Evolutionary conservation across 1,140 invertebrate species (phyloP), one percentile per base, ranked within the genome.

Genomic region (Onthophagus taurus): DNA sequence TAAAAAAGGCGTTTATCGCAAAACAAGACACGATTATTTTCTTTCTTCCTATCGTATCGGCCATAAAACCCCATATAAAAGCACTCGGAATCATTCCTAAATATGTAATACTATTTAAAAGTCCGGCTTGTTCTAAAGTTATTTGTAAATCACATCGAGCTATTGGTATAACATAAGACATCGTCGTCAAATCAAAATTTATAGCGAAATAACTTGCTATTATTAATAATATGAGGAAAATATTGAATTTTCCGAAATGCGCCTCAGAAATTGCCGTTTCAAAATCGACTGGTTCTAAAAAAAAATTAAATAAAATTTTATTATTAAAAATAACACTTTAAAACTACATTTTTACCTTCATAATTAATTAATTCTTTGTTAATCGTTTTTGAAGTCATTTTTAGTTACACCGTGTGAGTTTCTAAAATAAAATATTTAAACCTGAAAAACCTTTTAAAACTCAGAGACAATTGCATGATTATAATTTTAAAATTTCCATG

Each of bases 41-140:
- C 42, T 72, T 72, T 9, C 87, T 72, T 1, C 88, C 88, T 18
- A 79, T 66, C 0, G 78, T 77, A 57, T 92, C 88, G 0, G 83
- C 81, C 6, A 89, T 54, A 45, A 81, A 85, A 2, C 87, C 87
- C 85, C 86, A 90, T 12, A 87, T 53, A 54, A 85, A 75, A 0
- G 83, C 84, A 36, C 85, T 87, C 0, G 76, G 67, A 49, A 89
- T 77, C 85, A 89, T 90, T 31, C 87, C 83, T 46, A 69, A 68
- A 61, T 81, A 85, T 17, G 74, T 71, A 30, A 75, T 70, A 0
- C 74, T 77, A 47, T 78, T 83, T 0, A 85, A 57, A 2, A 78
- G 66, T 1, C 82, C 81, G 68, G 83, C 83, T 20, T 83, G 71
- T 11, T 75, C 57, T 1, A 79, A 54, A 1, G 71, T 68, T 21